Base-by-base conservation (phyloP, 2,888 invertebrate genomes). In the Cerastis leucographa region DNA sequence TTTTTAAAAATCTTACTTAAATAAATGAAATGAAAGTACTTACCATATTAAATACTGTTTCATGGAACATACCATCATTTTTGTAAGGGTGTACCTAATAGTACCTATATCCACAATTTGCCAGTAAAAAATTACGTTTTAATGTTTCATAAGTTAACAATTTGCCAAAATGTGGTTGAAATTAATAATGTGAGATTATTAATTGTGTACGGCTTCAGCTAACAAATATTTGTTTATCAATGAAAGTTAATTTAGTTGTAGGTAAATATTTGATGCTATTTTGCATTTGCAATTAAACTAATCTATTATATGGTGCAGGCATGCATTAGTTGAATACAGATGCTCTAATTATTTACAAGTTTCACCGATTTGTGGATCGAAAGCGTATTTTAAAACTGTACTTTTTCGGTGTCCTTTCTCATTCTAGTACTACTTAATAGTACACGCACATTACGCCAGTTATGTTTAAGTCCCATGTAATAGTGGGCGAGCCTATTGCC, bases 221-320 rank as follows among this genome's bases (percentile, higher is more conserved):
- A 61, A 14, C 73, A 84, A 78, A 78, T 84, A 62, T 74, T 67
- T 73, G 42, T 51, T 35, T 78, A 71, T 35, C 40, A 76, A 64
- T 82, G 56, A 73, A 66, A 78, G 40, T 70, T 62, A 62, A 84
- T 73, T 73, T 71, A 61, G 51, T 80, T 61, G 59, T 61, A 59
- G 25, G 70, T 51, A 70, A 79, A 79, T 81, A 84, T 81, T 79
- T 84, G 49, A 78, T 83, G 42, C 14, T 70, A 66, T 68, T 83
- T 71, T 46, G 54, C 14, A 9, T 66, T 69, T 35, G 35, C 42
- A 70, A 77, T 70, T 62, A 35, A 71, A 71, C 25, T 62, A 49
- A 71, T 78, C 44, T n/a, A 78, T 62, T 35, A 51, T 80, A 71
- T 71, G 17, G 83, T 51, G 56, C 56, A 61, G 11, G 40, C 19